A percentile compares a stretch with the other conserved stretches of the same genome.
Conservation (phyloP, 2,888 invertebrate species). For the Serrognathus titanus region DNA sequence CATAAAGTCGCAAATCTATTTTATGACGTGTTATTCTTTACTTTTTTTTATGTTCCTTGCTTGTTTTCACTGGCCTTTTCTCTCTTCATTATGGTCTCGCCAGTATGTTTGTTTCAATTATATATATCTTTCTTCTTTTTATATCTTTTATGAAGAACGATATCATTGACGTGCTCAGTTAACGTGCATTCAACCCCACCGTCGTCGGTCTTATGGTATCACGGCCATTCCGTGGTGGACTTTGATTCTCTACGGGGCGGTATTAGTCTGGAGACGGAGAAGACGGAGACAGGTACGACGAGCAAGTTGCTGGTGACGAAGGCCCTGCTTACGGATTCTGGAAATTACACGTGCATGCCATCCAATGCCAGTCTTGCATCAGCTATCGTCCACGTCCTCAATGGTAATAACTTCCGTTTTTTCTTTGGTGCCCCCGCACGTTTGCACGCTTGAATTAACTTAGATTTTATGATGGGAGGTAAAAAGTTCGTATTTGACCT, state of each 20-base stretch:
- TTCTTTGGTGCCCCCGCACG: too few species aligned
- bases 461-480: too few species aligned
- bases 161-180: conserved; percentile 83
- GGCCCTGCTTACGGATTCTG: conserved; percentile 79
- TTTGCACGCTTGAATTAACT: too few species aligned
- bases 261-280: conserved; percentile 83
- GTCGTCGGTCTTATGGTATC: conserved; percentile 81
- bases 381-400: conserved; percentile 80
- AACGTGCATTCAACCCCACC: conserved; percentile 80
- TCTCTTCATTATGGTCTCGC: too few species aligned
- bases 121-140: too few species aligned
- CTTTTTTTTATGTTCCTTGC: too few species aligned
- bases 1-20: too few species aligned
- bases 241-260: conserved; percentile 81
- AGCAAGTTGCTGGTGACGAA: conserved; percentile 79
- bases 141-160: too few species aligned
- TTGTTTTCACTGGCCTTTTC: too few species aligned
- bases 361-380: conserved; percentile 79
- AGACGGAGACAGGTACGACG: conserved; percentile 77
- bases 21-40: too few species aligned
- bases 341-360: conserved; percentile 88
- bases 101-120: too few species aligned
- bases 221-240: conserved; percentile 77
- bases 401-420: conserved; percentile 56
- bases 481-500: too few species aligned